Evolutionary conservation across 64 coral and sea anemone species (phyloP), one percentile per base, ranked within the genome.

Genomic region (Acropora tenuis): DNA sequence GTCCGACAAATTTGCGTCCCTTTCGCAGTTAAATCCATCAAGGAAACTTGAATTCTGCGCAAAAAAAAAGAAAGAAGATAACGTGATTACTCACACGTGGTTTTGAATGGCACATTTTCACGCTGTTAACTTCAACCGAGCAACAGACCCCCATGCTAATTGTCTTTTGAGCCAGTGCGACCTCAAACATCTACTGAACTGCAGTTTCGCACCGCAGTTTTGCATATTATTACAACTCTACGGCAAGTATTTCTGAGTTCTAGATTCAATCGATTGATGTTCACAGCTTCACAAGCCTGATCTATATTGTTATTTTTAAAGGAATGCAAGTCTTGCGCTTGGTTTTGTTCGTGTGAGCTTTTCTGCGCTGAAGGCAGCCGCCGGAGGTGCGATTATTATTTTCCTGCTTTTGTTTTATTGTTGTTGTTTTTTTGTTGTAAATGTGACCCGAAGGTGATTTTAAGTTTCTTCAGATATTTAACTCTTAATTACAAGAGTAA

Each of bases 51-150:
- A 46, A 85, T 69, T 47, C 43, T 71, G 43, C 66, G 68, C 17
- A 46, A 9, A 18, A 85, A 85, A 85, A 71, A 48, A 85, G 47
- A 47, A 47, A 6, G 65, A 72, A 85, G 44, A 85, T 85, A 85
- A 85, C 82, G 82, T 85, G 82, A 85, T 65, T 30, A 43, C 63
- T 85, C 82, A 85, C 82, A 85, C 82, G 82, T 85, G 82, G 82
- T 85, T 85, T 50, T 49, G 69, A 85, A 85, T 85, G 68, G 43
- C 63, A 85, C 10, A 71, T 85, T 72, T 85, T 85, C 82, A 85
- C 18, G 82, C 82, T 85, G 82, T 85, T 85, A 69, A 50, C 17
- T 46, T 50, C 60, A 11, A 13, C 60, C 17, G 79, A 30, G 57
- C 65, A 55, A 55, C 52, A 85, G 82, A 45, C 82, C 82, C 82